Percentiles rank a stretch among this genome's conserved stretches.
Conservation (phyloP, 2,113 vertebrate genomes). For the Phocoena sinus region DNA sequence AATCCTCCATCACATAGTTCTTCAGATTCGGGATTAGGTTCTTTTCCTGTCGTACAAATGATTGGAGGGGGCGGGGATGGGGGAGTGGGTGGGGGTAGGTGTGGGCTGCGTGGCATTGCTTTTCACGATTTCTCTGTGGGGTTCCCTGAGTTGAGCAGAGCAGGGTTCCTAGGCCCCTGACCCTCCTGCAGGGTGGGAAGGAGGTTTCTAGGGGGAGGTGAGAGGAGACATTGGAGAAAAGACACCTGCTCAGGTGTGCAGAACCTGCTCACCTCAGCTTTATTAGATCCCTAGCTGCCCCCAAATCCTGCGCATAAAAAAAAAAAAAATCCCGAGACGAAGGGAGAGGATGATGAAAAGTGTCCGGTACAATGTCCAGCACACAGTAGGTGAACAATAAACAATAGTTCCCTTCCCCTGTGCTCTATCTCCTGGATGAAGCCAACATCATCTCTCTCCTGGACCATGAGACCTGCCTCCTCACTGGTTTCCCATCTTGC, state of each 20-base stretch:
- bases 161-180: background rate
- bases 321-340: background rate
- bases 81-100: background rate
- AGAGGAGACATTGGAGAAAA: background rate
- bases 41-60: conserved; percentile 83
- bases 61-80: conserved; percentile 43
- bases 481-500: background rate
- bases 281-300: background rate
- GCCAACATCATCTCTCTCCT: background rate
- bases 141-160: background rate
- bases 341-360: background rate
- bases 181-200: background rate
- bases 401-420: background rate
- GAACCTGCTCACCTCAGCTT: background rate
- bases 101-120: background rate
- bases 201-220: background rate
- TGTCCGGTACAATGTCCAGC: background rate
- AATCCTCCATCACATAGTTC: conserved; percentile 89
- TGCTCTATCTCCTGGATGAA: background rate
- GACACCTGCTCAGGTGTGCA: background rate
- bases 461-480: background rate
- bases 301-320: background rate
- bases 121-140: background rate
- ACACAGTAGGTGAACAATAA: background rate
- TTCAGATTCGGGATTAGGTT: conserved; percentile 87